These are phyloP conservation scores for Heliconius ismenius DNA, from an alignment of 2,888 invertebrate species.

Conservation along the genomic window DNA sequence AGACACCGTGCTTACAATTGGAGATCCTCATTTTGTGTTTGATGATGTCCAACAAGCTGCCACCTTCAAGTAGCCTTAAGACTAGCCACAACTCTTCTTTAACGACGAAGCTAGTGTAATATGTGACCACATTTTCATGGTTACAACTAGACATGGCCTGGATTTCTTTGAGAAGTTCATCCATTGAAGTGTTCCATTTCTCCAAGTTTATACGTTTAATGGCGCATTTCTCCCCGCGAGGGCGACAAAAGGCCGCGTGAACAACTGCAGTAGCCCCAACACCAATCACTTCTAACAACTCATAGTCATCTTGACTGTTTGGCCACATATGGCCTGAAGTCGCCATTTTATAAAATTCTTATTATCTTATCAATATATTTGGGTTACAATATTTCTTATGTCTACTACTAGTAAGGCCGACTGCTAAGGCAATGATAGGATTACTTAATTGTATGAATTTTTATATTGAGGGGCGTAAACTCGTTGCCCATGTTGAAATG, in stretches of 20 bases:
- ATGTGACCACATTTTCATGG: conserved; percentile 99
- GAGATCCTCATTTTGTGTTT: conserved; percentile 96
- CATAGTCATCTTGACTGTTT: conserved; percentile 96
- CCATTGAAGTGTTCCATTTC: conserved; percentile 99
- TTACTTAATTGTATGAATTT: conserved; percentile 43
- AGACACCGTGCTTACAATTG: conserved; percentile 97
- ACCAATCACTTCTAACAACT: conserved; percentile 96
- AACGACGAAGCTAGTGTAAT: conserved; percentile 99
- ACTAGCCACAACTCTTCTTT: conserved; percentile 99
- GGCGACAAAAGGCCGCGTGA: conserved; percentile 96
- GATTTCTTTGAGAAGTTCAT: conserved; percentile 94
- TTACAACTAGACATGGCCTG: conserved; percentile 99
- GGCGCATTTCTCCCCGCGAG: conserved; percentile 97
- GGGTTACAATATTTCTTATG: conserved; percentile 61
- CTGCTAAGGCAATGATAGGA: conserved; percentile 55
- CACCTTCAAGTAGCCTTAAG: conserved; percentile 97
- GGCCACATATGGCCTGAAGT: conserved; percentile 86
- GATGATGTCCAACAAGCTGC: conserved; percentile 93
- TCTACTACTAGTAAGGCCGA: conserved; percentile 66
- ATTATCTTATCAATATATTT: conserved; percentile 68
- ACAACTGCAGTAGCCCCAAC: conserved; percentile 99
- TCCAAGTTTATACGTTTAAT: conserved; percentile 99
- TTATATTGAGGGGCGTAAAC: conserved; percentile 51
- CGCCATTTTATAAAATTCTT: conserved; percentile 56
- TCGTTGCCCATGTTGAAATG: conserved; percentile 71